A percentile compares a stretch with the other conserved stretches of the same genome.
These are phyloP conservation scores for Gymnocephalus cernua DNA, from an alignment of 2,113 vertebrate genomes.

Conservation along the genomic window DNA sequence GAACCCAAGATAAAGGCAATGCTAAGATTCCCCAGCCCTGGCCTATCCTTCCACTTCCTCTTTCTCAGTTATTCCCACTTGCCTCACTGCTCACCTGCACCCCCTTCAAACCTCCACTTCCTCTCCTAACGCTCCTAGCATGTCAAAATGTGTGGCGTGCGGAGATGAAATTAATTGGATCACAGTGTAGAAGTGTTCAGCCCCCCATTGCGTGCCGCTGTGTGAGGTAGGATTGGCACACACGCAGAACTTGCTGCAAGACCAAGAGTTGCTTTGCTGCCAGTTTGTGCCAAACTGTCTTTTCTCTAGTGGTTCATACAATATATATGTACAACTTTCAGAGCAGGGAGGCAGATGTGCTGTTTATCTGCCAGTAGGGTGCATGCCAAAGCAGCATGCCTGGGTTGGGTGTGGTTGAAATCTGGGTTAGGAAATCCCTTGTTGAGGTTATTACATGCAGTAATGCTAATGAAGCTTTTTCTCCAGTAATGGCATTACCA, in stretches of 20 bases:
- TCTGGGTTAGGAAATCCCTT: conserved; percentile 77
- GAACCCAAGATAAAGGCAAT: conserved; percentile 72
- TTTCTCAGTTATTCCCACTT: conserved; percentile 62
- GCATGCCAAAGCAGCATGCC: conserved; percentile 58
- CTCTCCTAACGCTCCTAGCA: conserved; percentile 68
- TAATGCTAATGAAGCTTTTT: conserved; percentile 75
- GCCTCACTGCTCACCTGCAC: conserved; percentile 57
- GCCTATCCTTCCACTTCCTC: conserved; percentile 60
- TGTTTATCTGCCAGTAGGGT: conserved; percentile 54
- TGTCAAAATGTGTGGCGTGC: conserved; percentile 76
- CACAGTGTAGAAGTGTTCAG: conserved; percentile 74
- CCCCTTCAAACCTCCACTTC: conserved; percentile 55
- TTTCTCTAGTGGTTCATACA: conserved; percentile 49
- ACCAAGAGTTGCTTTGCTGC: conserved; percentile 56
- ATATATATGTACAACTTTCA: conserved; percentile 45
- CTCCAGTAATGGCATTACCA: conserved; percentile 56
- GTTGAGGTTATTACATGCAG: conserved; percentile 64
- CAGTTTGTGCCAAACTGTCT: conserved; percentile 43
- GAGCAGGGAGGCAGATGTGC: conserved; percentile 48
- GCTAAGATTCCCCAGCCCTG: conserved; percentile 68
- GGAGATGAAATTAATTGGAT: conserved; percentile 85
- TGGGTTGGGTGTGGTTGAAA: conserved; percentile 67
- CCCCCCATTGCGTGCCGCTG: conserved; percentile 63
- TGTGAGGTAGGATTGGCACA: conserved; percentile 57
- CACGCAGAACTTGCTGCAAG: conserved; percentile 47